Evolutionary conservation across 2,888 invertebrate species (phyloP).

Genomic region (Melanophora roralis): DNA sequence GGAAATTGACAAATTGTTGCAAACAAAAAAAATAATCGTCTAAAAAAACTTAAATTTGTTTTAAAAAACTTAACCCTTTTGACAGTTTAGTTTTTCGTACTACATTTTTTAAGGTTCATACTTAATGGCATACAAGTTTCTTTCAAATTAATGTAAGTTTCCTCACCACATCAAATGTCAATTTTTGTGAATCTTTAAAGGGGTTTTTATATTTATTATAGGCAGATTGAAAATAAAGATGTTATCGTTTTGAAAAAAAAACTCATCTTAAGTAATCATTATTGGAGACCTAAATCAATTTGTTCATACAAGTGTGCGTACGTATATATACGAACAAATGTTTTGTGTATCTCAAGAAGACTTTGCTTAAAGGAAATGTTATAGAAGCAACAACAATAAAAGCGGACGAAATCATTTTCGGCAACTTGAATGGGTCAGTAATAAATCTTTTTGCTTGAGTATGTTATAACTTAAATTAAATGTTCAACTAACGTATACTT

Average conservation of each 20-base stretch:
- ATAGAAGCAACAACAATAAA: background rate
- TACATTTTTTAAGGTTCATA: background rate
- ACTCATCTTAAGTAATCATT: background rate
- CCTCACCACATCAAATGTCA: constrained; percentile 15
- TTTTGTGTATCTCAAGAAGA: background rate
- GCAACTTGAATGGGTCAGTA: constrained; percentile 40
- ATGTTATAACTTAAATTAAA: constrained; percentile 26
- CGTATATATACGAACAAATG: background rate
- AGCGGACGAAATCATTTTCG: background rate
- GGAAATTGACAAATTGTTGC: background rate
- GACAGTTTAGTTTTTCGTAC: constrained; percentile 1
- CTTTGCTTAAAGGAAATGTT: background rate
- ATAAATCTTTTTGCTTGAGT: constrained; percentile 50
- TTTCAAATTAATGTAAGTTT: background rate
- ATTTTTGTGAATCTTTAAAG: constrained; percentile 23
- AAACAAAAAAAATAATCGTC: background rate
- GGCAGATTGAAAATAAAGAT: background rate
- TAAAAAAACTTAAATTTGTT: constrained; percentile 1
- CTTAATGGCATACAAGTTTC: background rate
- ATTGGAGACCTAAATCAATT: background rate
- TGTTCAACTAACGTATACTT: background rate
- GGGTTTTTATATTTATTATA: constrained; percentile 7
- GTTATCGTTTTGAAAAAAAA: background rate
- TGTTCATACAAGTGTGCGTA: background rate
- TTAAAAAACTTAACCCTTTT: background rate